Conservation (phyloP, 2,113 vertebrate species). For the Panthera tigris region DNA sequence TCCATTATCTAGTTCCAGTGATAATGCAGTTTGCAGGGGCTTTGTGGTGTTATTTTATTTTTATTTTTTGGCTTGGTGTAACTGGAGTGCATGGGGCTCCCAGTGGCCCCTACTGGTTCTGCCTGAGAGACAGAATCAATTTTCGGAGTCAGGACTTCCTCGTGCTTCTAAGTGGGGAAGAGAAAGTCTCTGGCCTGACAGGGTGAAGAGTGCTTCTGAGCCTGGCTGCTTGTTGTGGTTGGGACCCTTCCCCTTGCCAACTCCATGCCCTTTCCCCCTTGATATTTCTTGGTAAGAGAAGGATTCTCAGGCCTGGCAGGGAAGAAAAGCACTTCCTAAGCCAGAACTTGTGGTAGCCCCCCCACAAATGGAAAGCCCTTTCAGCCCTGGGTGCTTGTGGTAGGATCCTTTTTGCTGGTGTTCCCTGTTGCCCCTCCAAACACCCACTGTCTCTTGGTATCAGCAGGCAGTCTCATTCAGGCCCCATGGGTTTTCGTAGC, state of each 20-base stretch:
- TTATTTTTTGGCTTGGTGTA: neutral
- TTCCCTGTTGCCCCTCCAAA: neutral
- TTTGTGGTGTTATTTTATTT: neutral
- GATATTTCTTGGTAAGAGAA: neutral
- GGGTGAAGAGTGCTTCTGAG: neutral
- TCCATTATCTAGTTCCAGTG: neutral
- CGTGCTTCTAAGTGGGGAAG: neutral
- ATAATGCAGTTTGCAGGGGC: neutral
- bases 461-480: neutral
- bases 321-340: neutral
- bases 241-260: neutral
- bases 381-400: neutral
- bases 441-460: neutral
- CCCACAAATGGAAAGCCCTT: neutral
- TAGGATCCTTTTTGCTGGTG: neutral
- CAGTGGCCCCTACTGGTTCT: neutral
- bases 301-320: neutral
- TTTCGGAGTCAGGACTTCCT: neutral
- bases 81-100: neutral
- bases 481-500: neutral
- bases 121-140: neutral
- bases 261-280: neutral
- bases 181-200: neutral
- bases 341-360: neutral
- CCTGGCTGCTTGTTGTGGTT: neutral